Evolutionary conservation across 2,113 vertebrate species (phyloP).

Genomic region (Anolis carolinensis): DNA sequence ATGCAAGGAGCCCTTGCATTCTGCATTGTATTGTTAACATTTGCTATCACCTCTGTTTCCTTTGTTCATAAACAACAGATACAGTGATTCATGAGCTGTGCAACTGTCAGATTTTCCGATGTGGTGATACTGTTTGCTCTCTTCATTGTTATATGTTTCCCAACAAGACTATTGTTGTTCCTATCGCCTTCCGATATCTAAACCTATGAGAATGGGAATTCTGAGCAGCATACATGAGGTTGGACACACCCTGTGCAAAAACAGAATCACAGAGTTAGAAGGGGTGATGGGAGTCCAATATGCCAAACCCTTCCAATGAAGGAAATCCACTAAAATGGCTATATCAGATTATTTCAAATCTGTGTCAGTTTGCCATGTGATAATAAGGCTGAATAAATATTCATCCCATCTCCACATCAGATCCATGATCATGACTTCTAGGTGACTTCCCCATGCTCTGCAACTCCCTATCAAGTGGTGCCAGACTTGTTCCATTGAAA

Average conservation of each 20-base stretch:
- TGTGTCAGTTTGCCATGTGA: no score
- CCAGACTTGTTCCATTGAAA: no score
- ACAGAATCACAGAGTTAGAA: background rate
- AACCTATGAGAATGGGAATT: background rate
- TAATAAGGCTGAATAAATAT: no score
- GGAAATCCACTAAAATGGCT: no score
- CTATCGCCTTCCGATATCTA: background rate
- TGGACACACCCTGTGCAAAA: background rate
- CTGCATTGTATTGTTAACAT: background rate
- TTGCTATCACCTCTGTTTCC: background rate
- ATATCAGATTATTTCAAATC: no score
- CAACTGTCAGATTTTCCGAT: background rate
- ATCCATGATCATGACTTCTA: no score
- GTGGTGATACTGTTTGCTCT: background rate
- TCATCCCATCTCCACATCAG: no score
- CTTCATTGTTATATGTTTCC: background rate
- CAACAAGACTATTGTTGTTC: background rate
- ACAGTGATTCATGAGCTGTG: background rate
- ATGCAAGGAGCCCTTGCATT: background rate
- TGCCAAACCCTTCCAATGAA: no score
- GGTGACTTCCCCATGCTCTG: no score
- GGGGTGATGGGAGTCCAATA: background rate
- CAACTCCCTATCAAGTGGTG: no score
- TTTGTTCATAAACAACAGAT: background rate
- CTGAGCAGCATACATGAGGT: background rate